Evolutionary conservation across 2,888 invertebrate genomes (phyloP), one percentile per base, ranked within the genome.

Genomic region (Nasonia oneida): DNA sequence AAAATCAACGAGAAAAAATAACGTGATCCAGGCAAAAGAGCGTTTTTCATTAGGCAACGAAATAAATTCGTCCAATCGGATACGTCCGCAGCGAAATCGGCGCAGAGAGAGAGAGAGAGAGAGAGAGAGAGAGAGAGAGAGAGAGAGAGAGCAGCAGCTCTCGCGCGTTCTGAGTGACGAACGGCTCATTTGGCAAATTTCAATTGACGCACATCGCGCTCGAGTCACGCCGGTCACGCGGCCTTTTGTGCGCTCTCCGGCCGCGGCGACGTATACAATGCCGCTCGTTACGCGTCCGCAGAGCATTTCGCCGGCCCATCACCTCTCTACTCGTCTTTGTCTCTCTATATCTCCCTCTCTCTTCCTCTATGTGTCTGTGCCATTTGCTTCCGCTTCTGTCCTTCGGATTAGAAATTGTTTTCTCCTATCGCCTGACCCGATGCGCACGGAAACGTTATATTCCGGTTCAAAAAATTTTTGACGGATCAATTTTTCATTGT

Each of bases 151-250:
- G 29, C 29, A 29, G 29, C 29, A 29, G 29, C 57, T 57, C 57
- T 57, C n/a, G n/a, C 42, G 23, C 73, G 39, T 12, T 2, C 73
- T 23, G 73, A 73, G 23, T 47, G 39, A 73, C 79, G 50, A 29
- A 67, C 67, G 42, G 39, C 64, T 77, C 53, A 77, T 74, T 78
- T 86, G 57, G 74, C 78, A 61, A 78, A 80, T 84, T 86, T 77
- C 81, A 81, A 84, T 84, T 84, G 86, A 84, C 74, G 81, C 61
- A 64, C 67, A 39, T 74, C 37, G 29, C 50, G 23, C 42, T 33
- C 33, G 33, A 53, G 29, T 29, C 29, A 29, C 29, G 29, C 29
- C 29, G 29, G 10, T 29, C 33, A 47, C 50, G 57, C 14, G 70
- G 75, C 78, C 76, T 81, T 81, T 83, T 83, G 81, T 81, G 29